Base-by-base conservation (phyloP, 1,140 invertebrate genomes). In the Drosophila chauvacae region DNA sequence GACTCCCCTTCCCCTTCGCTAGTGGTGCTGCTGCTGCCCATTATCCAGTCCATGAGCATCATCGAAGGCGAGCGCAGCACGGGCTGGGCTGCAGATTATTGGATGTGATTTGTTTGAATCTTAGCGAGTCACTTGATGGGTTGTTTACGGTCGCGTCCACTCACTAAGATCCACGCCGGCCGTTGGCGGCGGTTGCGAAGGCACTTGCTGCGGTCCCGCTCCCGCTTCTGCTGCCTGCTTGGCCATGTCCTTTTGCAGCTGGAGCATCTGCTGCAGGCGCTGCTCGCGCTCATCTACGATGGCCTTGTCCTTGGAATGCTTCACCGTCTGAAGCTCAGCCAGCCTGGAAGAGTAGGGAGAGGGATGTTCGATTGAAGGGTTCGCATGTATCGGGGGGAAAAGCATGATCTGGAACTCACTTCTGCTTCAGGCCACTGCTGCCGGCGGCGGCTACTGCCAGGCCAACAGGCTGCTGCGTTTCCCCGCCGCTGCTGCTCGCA, bases 31-130 rank as follows among this genome's bases (percentile, higher is more conserved):
- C 76, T 91, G 51, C 94, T 95, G 63, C 96, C 96, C 94, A 96
- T 95, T 55, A 96, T 92, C 96, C 96, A 96, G 92, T 96, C 96
- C 77, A 96, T 92, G 20, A 97, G 93, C 58, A 96, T 95, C 75
- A 95, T 96, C 58, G 96, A 95, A 48, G 96, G 95, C 87, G 95
- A 96, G 92, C 96, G 96, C 10, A 71, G 50, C 20, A 95, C 94
- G 88, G 96, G 94, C 81, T 96, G 95, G 91, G 95, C 96, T 96
- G 72, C 10, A 58, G 57, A 72, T 59, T 39, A 30, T 35, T 23
- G 45, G 13, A 55, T 56, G 20, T 9, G 50, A 5, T 33, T 30
- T 7, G 14, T 16, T 2, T 18, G 39, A 30, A 10, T 26, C 33
- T 7, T 9, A 9, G 18, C 23, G n/a, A 37, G 51, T 30, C 9